Conservation (phyloP, 2,797 vertebrate genomes). For the Falco concolor region DNA sequence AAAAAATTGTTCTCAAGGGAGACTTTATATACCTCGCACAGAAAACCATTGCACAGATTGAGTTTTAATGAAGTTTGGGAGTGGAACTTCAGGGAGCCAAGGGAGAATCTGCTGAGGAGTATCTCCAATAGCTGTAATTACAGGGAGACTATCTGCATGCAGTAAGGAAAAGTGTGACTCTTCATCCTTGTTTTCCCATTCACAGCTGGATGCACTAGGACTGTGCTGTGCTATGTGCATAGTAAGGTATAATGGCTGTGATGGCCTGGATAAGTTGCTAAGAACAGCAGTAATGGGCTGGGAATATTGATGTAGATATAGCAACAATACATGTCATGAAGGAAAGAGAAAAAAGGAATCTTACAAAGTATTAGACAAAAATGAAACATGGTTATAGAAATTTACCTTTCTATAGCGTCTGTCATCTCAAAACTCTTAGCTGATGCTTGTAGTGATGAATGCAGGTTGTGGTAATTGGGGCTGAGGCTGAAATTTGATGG, state of each 20-base stretch:
- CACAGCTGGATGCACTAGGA: neutral
- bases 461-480: neutral
- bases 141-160: neutral
- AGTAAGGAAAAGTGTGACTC: neutral
- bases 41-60: neutral
- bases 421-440: neutral
- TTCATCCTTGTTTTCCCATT: neutral
- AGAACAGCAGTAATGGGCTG: neutral
- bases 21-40: neutral
- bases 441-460: neutral
- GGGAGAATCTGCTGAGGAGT: neutral
- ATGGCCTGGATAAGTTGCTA: neutral
- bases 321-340: neutral
- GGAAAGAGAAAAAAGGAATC: neutral
- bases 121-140: neutral
- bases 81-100: neutral
- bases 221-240: neutral
- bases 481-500: neutral
- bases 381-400: neutral
- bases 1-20: neutral
- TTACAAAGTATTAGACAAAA: neutral
- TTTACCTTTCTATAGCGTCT: neutral
- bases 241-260: neutral
- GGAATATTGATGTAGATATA: neutral
- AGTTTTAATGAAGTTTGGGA: constrained; percentile 2